Base-by-base conservation (phyloP, 2,797 vertebrate species). In the Adrianichthys oophorus region DNA sequence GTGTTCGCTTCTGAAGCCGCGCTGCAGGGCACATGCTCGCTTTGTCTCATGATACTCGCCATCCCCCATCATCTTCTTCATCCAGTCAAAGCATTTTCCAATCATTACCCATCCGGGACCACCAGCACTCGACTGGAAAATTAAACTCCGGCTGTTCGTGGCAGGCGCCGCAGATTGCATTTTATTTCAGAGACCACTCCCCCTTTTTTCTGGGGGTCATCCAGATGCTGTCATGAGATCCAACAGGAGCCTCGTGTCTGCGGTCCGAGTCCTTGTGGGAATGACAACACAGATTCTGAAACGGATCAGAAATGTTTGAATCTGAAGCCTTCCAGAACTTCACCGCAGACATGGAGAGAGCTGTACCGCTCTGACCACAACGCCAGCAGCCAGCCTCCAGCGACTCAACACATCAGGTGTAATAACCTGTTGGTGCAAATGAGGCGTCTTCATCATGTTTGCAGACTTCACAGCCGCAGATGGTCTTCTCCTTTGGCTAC, bases 1-100 rank as follows among this genome's bases (percentile, higher is more conserved):
- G 93, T 2, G 92, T 99, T 53, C 92, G 92, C 55, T 94, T 91
- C 85, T 93, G 75, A 93, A 4, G 65, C 51, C 42, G 7, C 49
- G 12, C 48, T 48, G 10, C 62, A 52, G 56, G 67, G 71, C 48
- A 86, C 79, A 58, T 64, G 76, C 86, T 85, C 87, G 91, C 90
- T 90, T 87, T 84, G 74, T 83, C 79, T 48, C 65, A 48, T 68
- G 10, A 13, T 37, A 37, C 32, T 29, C 5, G 7, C 26, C 26
- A 29, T 29, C 26, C 2, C 32, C 3, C 7, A 2, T 8, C 7
- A 8, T 10, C 29, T 37, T 4, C 32, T 3, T 13, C 32, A 37
- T 37, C 32, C 10, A 37, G 26, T 65, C 29, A 24, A 40, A 51
- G 50, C 15, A 45, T 63, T 16, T 59, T 48, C 52, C 21, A 79